Percentiles rank a stretch among this genome's conserved stretches.
These are phyloP conservation scores for Butastur rufipennis DNA, from an alignment of 2,113 vertebrate genomes.

Conservation along the genomic window DNA sequence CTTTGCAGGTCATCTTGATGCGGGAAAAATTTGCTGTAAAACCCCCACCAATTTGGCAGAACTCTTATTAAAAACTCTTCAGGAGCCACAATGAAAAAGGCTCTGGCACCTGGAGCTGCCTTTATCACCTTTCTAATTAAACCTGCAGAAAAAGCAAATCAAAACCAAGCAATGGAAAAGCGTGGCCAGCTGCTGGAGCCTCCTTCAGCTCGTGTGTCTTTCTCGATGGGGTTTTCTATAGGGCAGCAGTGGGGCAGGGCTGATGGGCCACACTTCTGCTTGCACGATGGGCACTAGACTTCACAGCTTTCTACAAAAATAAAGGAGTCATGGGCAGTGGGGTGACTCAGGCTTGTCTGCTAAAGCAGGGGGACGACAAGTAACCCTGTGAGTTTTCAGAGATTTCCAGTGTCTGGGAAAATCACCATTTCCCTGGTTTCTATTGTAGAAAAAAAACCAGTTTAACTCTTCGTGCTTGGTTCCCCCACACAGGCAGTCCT, in stretches of 20 bases:
- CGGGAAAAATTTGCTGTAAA: background rate
- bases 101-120: background rate
- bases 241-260: background rate
- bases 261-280: background rate
- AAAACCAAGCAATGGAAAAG: background rate
- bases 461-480: background rate
- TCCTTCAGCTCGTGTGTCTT: background rate
- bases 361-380: background rate
- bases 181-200: background rate
- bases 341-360: background rate
- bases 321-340: background rate
- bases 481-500: background rate
- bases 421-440: background rate
- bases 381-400: background rate
- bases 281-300: accelerated
- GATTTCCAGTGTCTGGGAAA: background rate
- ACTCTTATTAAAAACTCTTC: background rate
- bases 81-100: background rate
- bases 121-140: background rate
- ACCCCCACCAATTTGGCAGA: background rate
- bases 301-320: background rate
- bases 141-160: background rate
- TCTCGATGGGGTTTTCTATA: background rate
- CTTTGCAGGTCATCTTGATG: background rate
- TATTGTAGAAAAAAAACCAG: background rate